Conservation (phyloP, 2,797 vertebrate genomes). For the Brachyrhaphis roseni region DNA sequence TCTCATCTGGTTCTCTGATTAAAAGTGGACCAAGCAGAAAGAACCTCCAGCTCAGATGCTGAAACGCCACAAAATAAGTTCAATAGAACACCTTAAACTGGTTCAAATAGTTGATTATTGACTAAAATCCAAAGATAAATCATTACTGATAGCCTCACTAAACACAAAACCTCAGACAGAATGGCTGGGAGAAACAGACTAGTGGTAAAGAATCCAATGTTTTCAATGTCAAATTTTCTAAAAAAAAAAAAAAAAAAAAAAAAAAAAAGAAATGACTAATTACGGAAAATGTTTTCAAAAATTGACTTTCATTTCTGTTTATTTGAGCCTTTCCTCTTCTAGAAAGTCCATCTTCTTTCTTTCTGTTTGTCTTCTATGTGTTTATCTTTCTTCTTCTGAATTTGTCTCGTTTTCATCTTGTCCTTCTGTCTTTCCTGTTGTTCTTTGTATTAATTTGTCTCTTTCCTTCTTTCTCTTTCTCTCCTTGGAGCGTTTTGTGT, state of each 20-base stretch:
- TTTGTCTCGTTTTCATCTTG: background rate
- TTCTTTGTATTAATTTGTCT: background rate
- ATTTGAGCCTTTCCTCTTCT: background rate
- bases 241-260: no score
- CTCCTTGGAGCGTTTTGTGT: background rate
- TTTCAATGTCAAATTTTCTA: no score
- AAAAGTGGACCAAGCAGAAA: background rate
- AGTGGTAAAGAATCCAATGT: no score
- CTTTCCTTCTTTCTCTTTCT: background rate
- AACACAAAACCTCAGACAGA: background rate
- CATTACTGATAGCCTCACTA: background rate
- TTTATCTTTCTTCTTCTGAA: background rate
- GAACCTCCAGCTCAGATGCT: background rate
- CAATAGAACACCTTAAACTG: background rate
- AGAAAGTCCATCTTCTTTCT: background rate
- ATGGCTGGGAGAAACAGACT: no score
- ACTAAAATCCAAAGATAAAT: background rate
- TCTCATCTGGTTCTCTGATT: constrained; percentile 12
- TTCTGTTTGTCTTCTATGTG: background rate
- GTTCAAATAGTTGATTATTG: background rate
- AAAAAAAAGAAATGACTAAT: no score
- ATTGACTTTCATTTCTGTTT: no score
- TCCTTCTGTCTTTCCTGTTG: background rate
- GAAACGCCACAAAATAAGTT: background rate
- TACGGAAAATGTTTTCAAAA: no score